These are phyloP conservation scores for Coreius guichenoti DNA, from an alignment of 2,797 vertebrate genomes.

Conservation along the genomic window DNA sequence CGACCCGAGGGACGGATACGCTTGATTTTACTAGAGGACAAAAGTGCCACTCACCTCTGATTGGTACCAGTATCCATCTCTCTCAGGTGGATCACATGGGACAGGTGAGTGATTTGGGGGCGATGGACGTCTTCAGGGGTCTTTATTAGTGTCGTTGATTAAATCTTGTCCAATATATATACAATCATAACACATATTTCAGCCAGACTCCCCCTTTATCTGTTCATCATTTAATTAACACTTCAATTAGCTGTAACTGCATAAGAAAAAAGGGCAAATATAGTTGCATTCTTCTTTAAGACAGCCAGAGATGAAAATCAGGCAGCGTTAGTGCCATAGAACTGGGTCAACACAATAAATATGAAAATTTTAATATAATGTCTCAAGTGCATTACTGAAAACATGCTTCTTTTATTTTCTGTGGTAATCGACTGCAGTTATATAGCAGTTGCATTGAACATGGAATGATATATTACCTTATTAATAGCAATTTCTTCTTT, in stretches of 20 bases:
- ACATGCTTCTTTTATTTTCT: not conserved
- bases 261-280: slow-evolving; percentile 72
- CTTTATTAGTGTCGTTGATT: slow-evolving; percentile 9
- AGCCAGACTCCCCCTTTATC: slow-evolving; percentile 50
- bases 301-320: slow-evolving; percentile 79
- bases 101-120: slow-evolving; percentile 50
- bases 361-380: not conserved
- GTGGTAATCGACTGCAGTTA: not conserved
- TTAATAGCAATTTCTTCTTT: not conserved
- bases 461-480: not conserved
- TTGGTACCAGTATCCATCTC: slow-evolving; percentile 65
- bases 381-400: not conserved
- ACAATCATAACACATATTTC: slow-evolving; percentile 9
- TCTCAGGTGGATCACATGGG: slow-evolving; percentile 51
- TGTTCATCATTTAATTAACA: slow-evolving; percentile 80
- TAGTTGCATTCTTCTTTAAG: slow-evolving; percentile 75
- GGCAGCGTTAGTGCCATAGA: slow-evolving; percentile 77
- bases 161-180: slow-evolving; percentile 9
- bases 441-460: not conserved
- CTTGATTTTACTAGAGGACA: slow-evolving; percentile 70
- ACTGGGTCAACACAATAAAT: slow-evolving; percentile 64
- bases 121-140: not conserved
- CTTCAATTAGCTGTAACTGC: slow-evolving; percentile 83
- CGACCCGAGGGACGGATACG: slow-evolving; percentile 67
- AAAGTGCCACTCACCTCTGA: slow-evolving; percentile 73